Evolutionary conservation across 2,113 vertebrate genomes (phyloP), one percentile per base, ranked within the genome.

Genomic region (Hoplias malabaricus): DNA sequence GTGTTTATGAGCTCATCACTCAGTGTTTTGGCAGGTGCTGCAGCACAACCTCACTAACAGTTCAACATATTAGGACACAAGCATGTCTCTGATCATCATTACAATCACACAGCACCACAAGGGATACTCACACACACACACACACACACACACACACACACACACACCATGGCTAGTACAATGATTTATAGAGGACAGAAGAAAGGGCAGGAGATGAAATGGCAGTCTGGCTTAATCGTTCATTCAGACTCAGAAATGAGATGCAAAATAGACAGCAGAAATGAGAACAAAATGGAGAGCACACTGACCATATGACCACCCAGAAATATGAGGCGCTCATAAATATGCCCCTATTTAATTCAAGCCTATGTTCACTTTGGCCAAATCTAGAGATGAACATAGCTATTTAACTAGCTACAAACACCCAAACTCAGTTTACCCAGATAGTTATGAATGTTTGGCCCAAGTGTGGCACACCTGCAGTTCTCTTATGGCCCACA

Each of bases 1-100:
- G 54, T 67, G 31, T 73, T 73, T 48, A 77, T 68, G 21, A 78
- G 54, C 53, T 62, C 63, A 73, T 73, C 69, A 48, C 59, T 81
- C 74, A 73, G 23, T 68, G 67, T n/a, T 34, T 27, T 67, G 61
- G 9, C 61, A 79, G 69, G 12, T 65, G 59, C 46, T 33, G 59
- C 7, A 16, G 25, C 29, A 67, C 40, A 67, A 42, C 48, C 21
- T 74, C 25, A 48, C 40, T 50, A 54, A 65, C 65, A 63, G 53
- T 27, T 25, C 1, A 21, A 69, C 25, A 7, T 69, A 74, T 75
- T 56, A 71, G 27, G 31, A 57, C 14, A 68, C 50, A 36, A 54
- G 40, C 23, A 31, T 12, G 19, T 33, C 13, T 33, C 11, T 14
- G 27, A 6, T 29, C 25, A 13, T 42, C 57, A 46, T 9, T 34